Evolutionary conservation across 2,888 invertebrate genomes (phyloP).

Genomic region (Petrophora chlorosata): DNA sequence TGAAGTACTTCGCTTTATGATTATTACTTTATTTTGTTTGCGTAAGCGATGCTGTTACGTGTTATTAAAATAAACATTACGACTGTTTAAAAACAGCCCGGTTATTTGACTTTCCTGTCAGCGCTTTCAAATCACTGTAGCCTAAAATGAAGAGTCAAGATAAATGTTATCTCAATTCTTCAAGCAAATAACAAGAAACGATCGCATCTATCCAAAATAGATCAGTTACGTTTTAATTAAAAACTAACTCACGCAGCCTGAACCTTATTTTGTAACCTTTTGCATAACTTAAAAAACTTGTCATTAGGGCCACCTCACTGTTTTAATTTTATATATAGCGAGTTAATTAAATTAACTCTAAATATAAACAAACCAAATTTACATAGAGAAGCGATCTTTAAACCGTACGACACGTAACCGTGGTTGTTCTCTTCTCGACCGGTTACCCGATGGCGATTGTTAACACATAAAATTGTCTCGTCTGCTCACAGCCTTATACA

Average conservation of each 20-base stretch:
- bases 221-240: too few relatives aligned
- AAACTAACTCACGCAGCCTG: too few relatives aligned
- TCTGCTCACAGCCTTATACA: slow-evolving; percentile 45
- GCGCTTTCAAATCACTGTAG: slow-evolving; percentile 1
- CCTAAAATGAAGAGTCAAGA: slow-evolving; percentile 1
- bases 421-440: slow-evolving; percentile 17
- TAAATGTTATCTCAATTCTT: neutral
- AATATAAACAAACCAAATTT: slow-evolving; percentile 29
- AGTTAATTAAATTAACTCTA: slow-evolving; percentile 23
- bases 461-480: slow-evolving; percentile 50
- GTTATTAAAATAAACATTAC: slow-evolving; percentile 14
- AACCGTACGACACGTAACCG: slow-evolving; percentile 16
- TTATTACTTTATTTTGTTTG: slow-evolving; percentile 24
- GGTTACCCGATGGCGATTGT: slow-evolving; percentile 47
- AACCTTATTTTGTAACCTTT: neutral
- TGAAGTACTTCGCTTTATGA: slow-evolving; percentile 18
- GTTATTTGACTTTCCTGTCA: slow-evolving; percentile 9
- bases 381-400: slow-evolving; percentile 34
- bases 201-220: too few relatives aligned
- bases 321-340: too few relatives aligned
- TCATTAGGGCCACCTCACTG: slow-evolving; percentile 9
- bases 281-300: neutral
- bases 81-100: neutral
- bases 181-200: too few relatives aligned
- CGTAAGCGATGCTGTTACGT: slow-evolving; percentile 10